Percentiles rank a stretch among this genome's conserved stretches.
phyloP scores from a whole-genome alignment of 2,113 vertebrate genomes.

The Pterocles gutturalis region DNA sequence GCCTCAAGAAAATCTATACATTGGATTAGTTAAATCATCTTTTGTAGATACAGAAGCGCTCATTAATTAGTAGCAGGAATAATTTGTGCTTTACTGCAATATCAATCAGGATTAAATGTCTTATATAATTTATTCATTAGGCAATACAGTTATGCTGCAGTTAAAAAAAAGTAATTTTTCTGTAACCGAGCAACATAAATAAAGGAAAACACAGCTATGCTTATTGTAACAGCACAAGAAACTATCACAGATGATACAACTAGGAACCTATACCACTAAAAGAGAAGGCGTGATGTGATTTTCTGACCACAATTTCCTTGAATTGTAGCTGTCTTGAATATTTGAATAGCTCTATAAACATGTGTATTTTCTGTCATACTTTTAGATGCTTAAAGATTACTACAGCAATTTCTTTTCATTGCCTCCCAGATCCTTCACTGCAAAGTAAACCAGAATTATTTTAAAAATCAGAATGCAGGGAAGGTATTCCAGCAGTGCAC shows the following conservation, averaged over 20 bases:
- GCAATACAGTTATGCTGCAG: slow-evolving; percentile 30
- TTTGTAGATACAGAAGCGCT: slow-evolving; percentile 41
- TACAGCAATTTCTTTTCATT: background rate
- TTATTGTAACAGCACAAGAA: background rate
- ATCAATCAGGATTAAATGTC: slow-evolving; percentile 63
- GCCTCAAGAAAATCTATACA: slow-evolving; percentile 64
- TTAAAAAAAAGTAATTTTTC: background rate
- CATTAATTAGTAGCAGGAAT: slow-evolving; percentile 66
- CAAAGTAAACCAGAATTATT: background rate
- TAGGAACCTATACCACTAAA: background rate
- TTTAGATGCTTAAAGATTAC: background rate
- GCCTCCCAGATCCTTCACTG: background rate
- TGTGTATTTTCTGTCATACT: background rate
- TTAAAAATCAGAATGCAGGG: background rate
- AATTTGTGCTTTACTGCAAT: slow-evolving; percentile 60
- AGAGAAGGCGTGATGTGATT: background rate
- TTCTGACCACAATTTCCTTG: background rate
- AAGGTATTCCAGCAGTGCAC: background rate
- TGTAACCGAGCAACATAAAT: background rate
- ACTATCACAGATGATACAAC: background rate
- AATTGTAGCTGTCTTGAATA: background rate
- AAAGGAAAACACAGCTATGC: background rate
- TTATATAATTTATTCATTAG: slow-evolving; percentile 67
- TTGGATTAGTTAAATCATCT: slow-evolving; percentile 61
- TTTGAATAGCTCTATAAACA: background rate